Base-by-base conservation (phyloP, 2,888 invertebrate species). In the Campopleginae sp. region DNA sequence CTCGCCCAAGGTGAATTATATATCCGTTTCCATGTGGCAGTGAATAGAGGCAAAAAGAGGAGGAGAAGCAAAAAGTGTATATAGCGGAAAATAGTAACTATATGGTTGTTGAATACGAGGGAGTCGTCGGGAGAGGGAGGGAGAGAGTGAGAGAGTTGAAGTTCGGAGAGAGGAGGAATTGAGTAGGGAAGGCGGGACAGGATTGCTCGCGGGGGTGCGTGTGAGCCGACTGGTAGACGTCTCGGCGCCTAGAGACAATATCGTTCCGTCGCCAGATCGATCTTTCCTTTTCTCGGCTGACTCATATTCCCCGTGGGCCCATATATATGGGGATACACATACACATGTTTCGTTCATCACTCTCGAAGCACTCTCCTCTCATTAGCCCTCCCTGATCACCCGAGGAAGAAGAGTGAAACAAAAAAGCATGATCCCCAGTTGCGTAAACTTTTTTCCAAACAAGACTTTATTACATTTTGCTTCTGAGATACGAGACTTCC, bases 241-340 rank as follows among this genome's bases (percentile, higher is more conserved):
- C 91, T 90, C 87, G 92, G 93, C 93, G 93, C 92, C 92, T 92
- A 90, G 88, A 90, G 91, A 92, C 92, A 91, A 92, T 76, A 76
- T 92, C 91, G 91, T 91, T 90, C 89, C 90, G 89, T 89, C 88
- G 88, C 86, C 90, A 91, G 91, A 93, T 93, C 93, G 93, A 93
- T 93, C 91, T 88, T 88, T 88, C 85, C 88, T 86, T 90, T 88
- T 91, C 88, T 87, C 89, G 89, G 88, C 91, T 93, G 92, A 93
- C 90, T 92, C 92, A 92, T 92, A 89, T 91, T 88, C 88, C 88
- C 86, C 71, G 81, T 70, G 68, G 79, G 48, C 63, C 77, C 44
- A 17, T 19, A 6, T 17, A 42, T 65, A 27, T 14, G 12, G 14
- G 5, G n/a, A 4, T 4, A n/a, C 38, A 70, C 61, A 71, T 14